A percentile compares a stretch with the other conserved stretches of the same genome.
Evolutionary conservation across 1,140 invertebrate species (phyloP).

Genomic region (Doryteuthis pealeii): DNA sequence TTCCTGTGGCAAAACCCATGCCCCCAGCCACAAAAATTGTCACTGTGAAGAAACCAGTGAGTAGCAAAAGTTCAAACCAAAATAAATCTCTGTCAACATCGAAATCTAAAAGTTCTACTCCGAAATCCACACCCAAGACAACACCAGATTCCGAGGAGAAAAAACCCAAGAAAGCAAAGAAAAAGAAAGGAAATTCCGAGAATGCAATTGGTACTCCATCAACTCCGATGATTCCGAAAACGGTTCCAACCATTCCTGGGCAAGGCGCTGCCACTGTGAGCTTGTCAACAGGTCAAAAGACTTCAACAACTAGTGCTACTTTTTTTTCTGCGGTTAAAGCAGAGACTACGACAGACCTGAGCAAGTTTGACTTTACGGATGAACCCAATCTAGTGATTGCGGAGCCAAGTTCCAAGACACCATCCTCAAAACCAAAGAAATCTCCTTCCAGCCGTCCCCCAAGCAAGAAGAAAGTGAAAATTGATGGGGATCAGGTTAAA

Average conservation of each 20-base stretch:
- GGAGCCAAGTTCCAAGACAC: neutral
- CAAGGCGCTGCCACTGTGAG: neutral
- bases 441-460: neutral
- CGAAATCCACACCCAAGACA: neutral
- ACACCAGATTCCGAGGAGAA: neutral
- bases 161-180: neutral
- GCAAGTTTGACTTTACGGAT: constrained; percentile 13
- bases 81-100: neutral
- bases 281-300: neutral
- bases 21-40: neutral
- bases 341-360: constrained; percentile 3
- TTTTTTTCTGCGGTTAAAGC: neutral
- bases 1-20: neutral
- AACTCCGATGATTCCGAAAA: neutral
- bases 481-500: neutral
- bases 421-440: neutral
- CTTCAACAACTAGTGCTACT: neutral
- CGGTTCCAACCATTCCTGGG: neutral
- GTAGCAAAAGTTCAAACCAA: neutral
- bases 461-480: neutral
- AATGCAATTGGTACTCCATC: neutral
- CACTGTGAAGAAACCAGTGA: neutral
- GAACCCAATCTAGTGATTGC: constrained; percentile 20
- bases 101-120: neutral
- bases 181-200: neutral